Conservation (phyloP, 1,140 invertebrate species). For the Zaprionus lachaisei region DNA sequence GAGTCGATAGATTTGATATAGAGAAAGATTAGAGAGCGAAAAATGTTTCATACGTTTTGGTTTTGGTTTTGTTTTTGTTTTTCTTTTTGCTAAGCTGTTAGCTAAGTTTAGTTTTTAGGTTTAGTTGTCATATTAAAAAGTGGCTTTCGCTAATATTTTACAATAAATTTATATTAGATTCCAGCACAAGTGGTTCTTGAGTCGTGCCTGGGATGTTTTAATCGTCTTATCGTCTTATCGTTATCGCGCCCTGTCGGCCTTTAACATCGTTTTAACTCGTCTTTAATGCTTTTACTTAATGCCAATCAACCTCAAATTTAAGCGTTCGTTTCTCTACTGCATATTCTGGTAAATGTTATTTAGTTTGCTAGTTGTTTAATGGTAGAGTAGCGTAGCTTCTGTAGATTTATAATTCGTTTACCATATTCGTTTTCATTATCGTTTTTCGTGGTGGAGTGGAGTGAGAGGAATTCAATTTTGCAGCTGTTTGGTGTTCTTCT, state of each 20-base stretch:
- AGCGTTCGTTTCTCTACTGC: constrained; percentile 81
- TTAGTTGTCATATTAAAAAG: constrained; percentile 60
- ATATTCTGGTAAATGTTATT: constrained; percentile 64
- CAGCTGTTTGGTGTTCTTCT: constrained; percentile 54
- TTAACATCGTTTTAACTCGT: constrained; percentile 75
- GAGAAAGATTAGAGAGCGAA: constrained; percentile 55
- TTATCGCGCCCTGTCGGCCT: constrained; percentile 76
- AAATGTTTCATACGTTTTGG: constrained; percentile 45
- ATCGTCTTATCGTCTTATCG: constrained; percentile 23
- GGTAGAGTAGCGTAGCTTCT: constrained; percentile 68
- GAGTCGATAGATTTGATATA: constrained; percentile 18
- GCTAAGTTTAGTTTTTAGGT: constrained; percentile 41
- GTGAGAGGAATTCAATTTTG: constrained; percentile 75
- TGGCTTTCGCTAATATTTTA: constrained; percentile 72
- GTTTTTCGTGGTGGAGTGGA: constrained; percentile 12
- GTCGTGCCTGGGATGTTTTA: constrained; percentile 47
- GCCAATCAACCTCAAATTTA: constrained; percentile 83
- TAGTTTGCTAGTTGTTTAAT: constrained; percentile 64
- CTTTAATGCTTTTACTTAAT: constrained; percentile 76
- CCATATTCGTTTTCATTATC: constrained; percentile 61
- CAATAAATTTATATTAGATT: constrained; percentile 72
- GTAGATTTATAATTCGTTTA: constrained; percentile 82
- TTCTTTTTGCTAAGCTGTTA: constrained; percentile 1
- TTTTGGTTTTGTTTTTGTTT: constrained; percentile 27
- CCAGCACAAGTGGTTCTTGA: constrained; percentile 60